These are phyloP conservation scores for Sepioteuthis lessoniana DNA, from an alignment of 2,888 invertebrate species.

Conservation along the genomic window DNA sequence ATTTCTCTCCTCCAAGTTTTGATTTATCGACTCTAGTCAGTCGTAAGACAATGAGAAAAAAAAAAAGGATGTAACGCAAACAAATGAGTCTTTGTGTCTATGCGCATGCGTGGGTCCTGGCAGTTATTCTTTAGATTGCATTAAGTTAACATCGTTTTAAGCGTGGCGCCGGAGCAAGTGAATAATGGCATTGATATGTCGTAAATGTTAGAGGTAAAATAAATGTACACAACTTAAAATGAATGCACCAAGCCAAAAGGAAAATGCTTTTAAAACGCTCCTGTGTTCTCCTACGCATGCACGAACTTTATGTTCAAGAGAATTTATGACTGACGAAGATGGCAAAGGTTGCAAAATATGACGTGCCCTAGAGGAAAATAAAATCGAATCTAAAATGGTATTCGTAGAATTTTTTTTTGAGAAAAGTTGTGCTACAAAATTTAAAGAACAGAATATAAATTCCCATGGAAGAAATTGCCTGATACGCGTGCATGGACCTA, in stretches of 20 bases:
- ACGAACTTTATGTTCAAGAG: neutral
- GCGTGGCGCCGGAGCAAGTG: neutral
- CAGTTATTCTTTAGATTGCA: neutral
- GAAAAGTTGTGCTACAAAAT: neutral
- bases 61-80: neutral
- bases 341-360: constrained; percentile 10
- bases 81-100: neutral
- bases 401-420: neutral
- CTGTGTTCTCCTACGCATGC: neutral
- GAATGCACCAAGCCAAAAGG: neutral
- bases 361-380: neutral
- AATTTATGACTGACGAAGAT: constrained; percentile 11
- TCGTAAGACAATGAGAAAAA: neutral
- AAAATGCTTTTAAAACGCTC: constrained; percentile 33
- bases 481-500: neutral
- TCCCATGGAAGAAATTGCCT: neutral
- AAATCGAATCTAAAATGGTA: neutral
- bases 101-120: neutral
- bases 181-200: constrained; percentile 14
- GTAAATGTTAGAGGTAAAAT: constrained; percentile 10
- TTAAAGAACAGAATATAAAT: neutral
- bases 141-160: constrained; percentile 4
- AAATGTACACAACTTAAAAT: neutral
- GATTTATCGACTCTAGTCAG: neutral
- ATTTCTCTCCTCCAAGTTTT: neutral